Evolutionary conservation across 2,113 vertebrate species (phyloP), one percentile per base, ranked within the genome.

Genomic region (Xiphophorus maculatus): DNA sequence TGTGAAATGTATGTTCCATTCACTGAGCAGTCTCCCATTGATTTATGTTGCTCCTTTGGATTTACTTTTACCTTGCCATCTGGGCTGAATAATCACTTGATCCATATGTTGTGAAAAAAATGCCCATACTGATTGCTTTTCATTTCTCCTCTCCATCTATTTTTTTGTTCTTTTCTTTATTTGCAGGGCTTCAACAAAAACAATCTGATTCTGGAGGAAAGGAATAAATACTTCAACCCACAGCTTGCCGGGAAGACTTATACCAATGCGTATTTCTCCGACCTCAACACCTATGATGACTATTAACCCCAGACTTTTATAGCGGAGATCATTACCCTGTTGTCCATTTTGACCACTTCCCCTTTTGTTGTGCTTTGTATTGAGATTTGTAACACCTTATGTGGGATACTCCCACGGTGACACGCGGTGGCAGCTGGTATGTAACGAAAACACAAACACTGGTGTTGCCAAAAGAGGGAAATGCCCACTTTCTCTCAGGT

Each of bases 221-320:
- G 97, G 92, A 98, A 99, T 92, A 99, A 97, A 82, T 99, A 99
- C 93, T 99, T 98, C 94, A 98, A 97, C 88, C 97, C 98, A 4
- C 97, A 99, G 88, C 96, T 97, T 71, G 94, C 96, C 58, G 95
- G 96, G 93, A 99, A 99, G 94, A 97, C 97, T 77, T 99, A 98
- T 79, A 98, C 97, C 88, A 99, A 99, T 3, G 93, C 97, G 90
- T 99, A 98, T 94, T 99, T 99, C 90, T 96, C 96, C 77, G 98
- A 99, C 93, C 96, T 98, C 94, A 99, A 98, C 91, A 97, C 96
- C 92, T 99, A 99, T 13, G 98, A 99, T 77, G 98, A 99, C 81
- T 99, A 98, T 95, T 99, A 96, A 95, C 78, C 33, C 63, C 82
- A 71, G 58, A 75, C 74, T 86, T 84, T 58, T 80, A 33, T 64